Percentiles rank a stretch among this genome's conserved stretches.
Conservation (phyloP, 2,113 vertebrate genomes). For the Hemicordylus capensis region DNA sequence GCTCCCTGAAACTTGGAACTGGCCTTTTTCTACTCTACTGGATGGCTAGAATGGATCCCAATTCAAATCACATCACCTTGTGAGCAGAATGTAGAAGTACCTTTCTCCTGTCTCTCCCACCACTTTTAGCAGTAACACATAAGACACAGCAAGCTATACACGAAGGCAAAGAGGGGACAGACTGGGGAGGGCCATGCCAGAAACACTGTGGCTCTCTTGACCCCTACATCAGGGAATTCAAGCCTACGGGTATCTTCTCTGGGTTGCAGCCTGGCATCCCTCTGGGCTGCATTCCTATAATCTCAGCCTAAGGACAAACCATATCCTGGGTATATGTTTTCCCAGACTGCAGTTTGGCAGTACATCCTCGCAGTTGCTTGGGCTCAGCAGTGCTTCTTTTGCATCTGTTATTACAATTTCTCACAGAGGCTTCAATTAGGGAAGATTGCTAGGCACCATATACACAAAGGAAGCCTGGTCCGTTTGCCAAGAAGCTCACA, state of each 20-base stretch:
- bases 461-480: slow-evolving; percentile 13
- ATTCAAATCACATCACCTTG: too few relatives aligned
- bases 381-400: not conserved
- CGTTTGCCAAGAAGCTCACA: slow-evolving; percentile 15
- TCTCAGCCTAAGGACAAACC: not conserved
- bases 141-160: not conserved
- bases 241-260: not conserved
- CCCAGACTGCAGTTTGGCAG: not conserved
- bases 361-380: not conserved
- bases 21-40: too few relatives aligned
- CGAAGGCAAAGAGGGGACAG: too few relatives aligned
- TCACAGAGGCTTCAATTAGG: slow-evolving; percentile 9
- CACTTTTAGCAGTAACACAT: not conserved
- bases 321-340: not conserved
- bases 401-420: slow-evolving; percentile 23
- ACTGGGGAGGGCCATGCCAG: too few relatives aligned
- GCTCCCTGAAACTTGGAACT: not conserved
- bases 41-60: too few relatives aligned
- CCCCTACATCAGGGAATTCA: not conserved
- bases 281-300: not conserved
- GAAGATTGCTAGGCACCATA: slow-evolving; percentile 11
- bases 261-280: not conserved
- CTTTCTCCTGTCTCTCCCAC: too few relatives aligned
- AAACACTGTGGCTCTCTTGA: not conserved
- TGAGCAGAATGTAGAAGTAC: too few relatives aligned